Percentiles rank a stretch among this genome's conserved stretches.
phyloP scores from a whole-genome alignment of 2,113 vertebrate species.

The Neolamprologus sp. region DNA sequence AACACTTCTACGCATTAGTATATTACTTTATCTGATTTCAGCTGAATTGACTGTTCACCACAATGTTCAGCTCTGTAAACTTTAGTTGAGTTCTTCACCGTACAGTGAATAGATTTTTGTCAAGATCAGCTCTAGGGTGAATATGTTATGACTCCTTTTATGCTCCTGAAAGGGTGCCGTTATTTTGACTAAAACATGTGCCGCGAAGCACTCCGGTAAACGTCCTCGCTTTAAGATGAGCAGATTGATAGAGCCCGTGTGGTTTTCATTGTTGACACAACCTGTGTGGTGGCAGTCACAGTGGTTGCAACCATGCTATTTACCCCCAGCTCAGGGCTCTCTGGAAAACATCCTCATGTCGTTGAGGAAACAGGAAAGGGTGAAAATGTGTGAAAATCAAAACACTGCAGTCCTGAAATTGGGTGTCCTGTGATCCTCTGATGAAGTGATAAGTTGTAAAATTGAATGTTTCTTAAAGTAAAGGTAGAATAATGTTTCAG shows the following conservation, averaged over 20 bases:
- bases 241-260: background rate
- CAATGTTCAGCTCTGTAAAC: background rate
- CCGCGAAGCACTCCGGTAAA: background rate
- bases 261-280: conserved; percentile 14
- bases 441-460: background rate
- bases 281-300: conserved; percentile 28
- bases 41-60: background rate
- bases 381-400: background rate
- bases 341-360: conserved; percentile 9
- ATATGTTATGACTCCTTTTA: background rate
- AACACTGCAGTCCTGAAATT: background rate
- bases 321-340: conserved; percentile 8
- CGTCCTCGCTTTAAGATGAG: conserved; percentile 39
- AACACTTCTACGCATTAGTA: background rate
- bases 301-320: conserved; percentile 41
- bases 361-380: conserved; percentile 12
- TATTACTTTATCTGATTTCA: background rate
- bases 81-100: background rate
- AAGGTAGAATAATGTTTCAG: background rate
- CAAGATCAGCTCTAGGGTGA: background rate
- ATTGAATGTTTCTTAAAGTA: background rate
- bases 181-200: conserved; percentile 34
- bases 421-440: background rate
- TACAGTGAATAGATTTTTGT: background rate
- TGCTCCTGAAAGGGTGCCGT: conserved; percentile 10